phyloP scores from a whole-genome alignment of 2,113 vertebrate genomes.

The Himantopus leucocephalus region DNA sequence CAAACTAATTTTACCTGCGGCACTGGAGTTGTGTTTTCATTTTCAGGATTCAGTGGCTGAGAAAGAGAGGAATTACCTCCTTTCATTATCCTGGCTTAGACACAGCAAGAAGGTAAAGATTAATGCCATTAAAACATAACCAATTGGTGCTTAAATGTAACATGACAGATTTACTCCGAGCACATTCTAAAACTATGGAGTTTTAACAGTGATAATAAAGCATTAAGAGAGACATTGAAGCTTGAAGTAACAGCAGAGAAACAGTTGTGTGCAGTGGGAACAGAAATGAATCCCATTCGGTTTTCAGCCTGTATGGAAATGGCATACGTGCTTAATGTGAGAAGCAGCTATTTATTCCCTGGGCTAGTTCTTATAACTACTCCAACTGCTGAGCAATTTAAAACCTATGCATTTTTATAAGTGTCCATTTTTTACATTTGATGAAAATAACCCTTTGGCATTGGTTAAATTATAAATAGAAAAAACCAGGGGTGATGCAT shows the following conservation, averaged over 20 bases:
- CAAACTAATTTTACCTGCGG: not conserved
- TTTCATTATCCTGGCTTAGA: not conserved
- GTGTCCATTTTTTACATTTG: conserved; percentile 50
- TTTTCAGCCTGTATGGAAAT: conserved; percentile 22
- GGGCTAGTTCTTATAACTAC: conserved; percentile 34
- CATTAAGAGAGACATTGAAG: conserved; percentile 29
- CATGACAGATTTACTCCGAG: conserved; percentile 44
- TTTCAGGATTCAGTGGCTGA: not conserved
- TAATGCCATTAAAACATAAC: conserved; percentile 38
- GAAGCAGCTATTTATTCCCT: conserved; percentile 44
- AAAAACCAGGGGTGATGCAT: not conserved
- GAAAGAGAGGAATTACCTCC: not conserved
- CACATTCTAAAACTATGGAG: not conserved
- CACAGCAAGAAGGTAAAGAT: conserved; percentile 28
- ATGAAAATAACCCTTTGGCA: conserved; percentile 55
- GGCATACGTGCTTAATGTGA: not conserved
- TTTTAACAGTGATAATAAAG: conserved; percentile 49
- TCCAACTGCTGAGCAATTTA: conserved; percentile 49
- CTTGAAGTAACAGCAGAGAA: conserved; percentile 33
- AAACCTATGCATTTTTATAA: conserved; percentile 66
- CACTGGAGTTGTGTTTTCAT: not conserved
- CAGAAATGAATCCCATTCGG: conserved; percentile 20
- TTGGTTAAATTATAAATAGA: conserved; percentile 49
- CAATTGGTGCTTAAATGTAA: conserved; percentile 10
- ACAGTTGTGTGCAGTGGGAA: not conserved